Evolutionary conservation across 2,797 vertebrate species (phyloP).

Genomic region (Limnodromus scolopaceus): DNA sequence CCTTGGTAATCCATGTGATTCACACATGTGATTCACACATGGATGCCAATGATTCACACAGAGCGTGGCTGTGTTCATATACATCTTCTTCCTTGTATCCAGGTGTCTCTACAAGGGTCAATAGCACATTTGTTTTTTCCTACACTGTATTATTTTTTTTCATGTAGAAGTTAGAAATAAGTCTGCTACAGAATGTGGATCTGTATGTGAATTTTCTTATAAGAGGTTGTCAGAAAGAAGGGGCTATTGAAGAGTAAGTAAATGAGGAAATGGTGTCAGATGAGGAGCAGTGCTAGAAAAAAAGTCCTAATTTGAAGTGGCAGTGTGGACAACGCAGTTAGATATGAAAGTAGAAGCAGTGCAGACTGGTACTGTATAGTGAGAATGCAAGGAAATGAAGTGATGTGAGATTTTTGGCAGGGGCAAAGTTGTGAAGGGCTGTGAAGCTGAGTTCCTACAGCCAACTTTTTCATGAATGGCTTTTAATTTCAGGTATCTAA

Average conservation of each 20-base stretch:
- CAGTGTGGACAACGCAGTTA: neutral
- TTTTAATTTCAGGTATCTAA: conserved; percentile 31
- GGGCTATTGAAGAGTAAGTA: neutral
- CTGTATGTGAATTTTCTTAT: neutral
- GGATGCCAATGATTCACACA: neutral
- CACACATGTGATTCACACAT: no score
- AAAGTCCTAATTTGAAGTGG: neutral
- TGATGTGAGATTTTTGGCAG: neutral
- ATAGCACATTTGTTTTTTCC: neutral
- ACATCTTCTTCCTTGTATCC: neutral
- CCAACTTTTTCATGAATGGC: neutral
- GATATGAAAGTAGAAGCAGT: neutral
- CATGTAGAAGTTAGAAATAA: neutral
- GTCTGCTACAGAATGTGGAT: neutral
- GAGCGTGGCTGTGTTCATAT: neutral
- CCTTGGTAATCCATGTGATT: neutral
- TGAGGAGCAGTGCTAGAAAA: neutral
- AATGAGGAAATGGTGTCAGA: neutral
- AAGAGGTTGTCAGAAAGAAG: neutral
- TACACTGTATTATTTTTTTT: neutral
- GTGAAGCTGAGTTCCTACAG: neutral
- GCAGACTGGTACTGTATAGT: neutral
- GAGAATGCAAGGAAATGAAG: neutral
- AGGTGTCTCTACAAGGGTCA: neutral
- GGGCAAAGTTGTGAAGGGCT: neutral